Conservation (phyloP, 2,797 vertebrate species). For the Perodicticus potto region DNA sequence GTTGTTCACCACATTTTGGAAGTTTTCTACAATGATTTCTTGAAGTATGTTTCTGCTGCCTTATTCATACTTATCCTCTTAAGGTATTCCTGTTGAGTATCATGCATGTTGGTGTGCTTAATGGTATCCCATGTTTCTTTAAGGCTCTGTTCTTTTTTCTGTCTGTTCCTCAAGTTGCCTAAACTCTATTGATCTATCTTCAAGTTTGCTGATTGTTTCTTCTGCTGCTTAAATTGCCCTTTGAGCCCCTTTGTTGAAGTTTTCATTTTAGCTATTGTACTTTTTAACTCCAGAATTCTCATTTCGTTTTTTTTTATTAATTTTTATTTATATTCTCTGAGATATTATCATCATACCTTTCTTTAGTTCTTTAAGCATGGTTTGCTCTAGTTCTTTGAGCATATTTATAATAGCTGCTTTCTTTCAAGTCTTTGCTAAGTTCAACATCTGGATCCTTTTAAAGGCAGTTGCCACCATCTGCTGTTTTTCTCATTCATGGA, state of each 20-base stretch:
- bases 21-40: slow-evolving; percentile 36
- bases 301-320: neutral
- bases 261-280: neutral
- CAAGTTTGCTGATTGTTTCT: neutral
- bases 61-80: neutral
- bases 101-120: neutral
- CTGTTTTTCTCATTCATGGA: neutral
- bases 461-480: neutral
- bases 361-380: neutral
- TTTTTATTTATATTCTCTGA: neutral
- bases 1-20: neutral
- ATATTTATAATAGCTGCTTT: slow-evolving; percentile 20
- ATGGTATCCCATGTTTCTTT: neutral
- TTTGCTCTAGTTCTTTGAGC: slow-evolving; percentile 8
- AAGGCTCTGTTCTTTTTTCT: neutral
- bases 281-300: slow-evolving; percentile 44
- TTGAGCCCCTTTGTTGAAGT: neutral
- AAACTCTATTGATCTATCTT: neutral
- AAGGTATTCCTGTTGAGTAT: neutral
- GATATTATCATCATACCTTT: neutral
- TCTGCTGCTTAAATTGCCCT: neutral
- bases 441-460: neutral
- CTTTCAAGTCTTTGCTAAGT: slow-evolving; percentile 51
- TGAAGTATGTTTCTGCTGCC: neutral
- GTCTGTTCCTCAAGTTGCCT: neutral